phyloP scores from a whole-genome alignment of 2,113 vertebrate genomes.

The Daubentonia madagascariensis region DNA sequence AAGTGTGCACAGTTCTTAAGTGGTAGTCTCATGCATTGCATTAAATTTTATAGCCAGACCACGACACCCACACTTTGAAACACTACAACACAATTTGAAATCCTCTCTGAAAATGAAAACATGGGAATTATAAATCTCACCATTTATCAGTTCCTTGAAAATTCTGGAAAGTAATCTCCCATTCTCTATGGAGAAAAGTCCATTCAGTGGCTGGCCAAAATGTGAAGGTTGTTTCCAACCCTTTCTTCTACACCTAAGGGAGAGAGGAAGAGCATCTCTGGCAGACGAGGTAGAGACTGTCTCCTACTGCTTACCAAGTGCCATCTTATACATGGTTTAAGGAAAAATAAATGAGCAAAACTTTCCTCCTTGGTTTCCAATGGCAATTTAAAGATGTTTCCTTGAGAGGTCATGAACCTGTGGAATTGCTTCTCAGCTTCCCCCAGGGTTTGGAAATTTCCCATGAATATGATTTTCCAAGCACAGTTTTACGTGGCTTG shows the following conservation, averaged over 20 bases:
- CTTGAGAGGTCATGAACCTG: neutral
- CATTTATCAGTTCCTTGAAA: neutral
- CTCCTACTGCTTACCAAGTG: neutral
- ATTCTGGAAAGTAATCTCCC: neutral
- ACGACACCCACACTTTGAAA: neutral
- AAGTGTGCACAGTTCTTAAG: no score
- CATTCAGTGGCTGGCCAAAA: neutral
- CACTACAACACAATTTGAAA: neutral
- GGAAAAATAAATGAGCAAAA: neutral
- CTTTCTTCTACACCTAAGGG: neutral
- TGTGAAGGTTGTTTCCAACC: neutral
- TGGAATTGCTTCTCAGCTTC: neutral
- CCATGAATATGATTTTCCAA: neutral
- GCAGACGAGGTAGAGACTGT: accelerated
- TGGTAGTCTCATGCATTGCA: neutral
- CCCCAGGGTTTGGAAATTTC: neutral
- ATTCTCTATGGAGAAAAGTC: neutral
- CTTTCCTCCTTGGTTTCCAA: neutral
- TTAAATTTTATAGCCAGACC: neutral
- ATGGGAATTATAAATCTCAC: neutral
- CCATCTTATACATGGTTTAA: neutral
- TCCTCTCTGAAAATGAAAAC: neutral
- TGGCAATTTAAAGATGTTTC: neutral
- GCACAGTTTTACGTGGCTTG: neutral
- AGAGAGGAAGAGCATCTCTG: neutral